These are phyloP conservation scores for Camponotus fellah DNA, from an alignment of 2,888 invertebrate genomes.

Conservation along the genomic window DNA sequence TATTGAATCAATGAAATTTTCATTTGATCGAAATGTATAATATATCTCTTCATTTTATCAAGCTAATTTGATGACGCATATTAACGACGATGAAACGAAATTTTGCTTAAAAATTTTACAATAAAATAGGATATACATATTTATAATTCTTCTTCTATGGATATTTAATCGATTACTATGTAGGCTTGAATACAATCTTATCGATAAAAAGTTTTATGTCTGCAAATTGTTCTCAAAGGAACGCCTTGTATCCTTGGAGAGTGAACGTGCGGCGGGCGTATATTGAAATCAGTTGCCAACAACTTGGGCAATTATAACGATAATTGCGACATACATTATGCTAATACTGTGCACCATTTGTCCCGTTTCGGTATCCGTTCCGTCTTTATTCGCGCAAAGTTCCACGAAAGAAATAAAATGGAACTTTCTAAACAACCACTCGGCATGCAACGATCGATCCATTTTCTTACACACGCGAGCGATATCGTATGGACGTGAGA, in stretches of 20 bases:
- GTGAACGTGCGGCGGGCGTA: slow-evolving; percentile 41
- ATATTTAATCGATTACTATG: not conserved
- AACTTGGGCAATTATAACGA: slow-evolving; percentile 83
- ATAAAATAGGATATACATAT: not conserved
- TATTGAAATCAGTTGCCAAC: slow-evolving; percentile 82
- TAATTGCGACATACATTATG: slow-evolving; percentile 84
- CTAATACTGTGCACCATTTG: slow-evolving; percentile 80
- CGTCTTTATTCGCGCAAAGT: slow-evolving; percentile 76
- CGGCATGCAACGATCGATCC: slow-evolving; percentile 72
- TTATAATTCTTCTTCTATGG: not conserved
- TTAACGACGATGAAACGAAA: not conserved
- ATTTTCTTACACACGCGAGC: slow-evolving; percentile 44
- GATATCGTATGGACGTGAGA: not conserved
- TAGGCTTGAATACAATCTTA: not conserved
- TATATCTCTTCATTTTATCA: not conserved
- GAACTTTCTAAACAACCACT: slow-evolving; percentile 69
- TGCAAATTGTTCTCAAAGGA: slow-evolving; percentile 50
- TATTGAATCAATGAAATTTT: not conserved
- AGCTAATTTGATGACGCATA: not conserved
- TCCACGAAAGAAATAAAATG: slow-evolving; percentile 48
- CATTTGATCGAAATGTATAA: not conserved
- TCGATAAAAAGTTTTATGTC: not conserved
- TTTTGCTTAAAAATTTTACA: not conserved
- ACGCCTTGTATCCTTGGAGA: slow-evolving; percentile 44
- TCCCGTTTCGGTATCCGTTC: slow-evolving; percentile 69